Evolutionary conservation across 2,888 invertebrate genomes (phyloP), one percentile per base, ranked within the genome.

Genomic region (Invenusta paracnida): DNA sequence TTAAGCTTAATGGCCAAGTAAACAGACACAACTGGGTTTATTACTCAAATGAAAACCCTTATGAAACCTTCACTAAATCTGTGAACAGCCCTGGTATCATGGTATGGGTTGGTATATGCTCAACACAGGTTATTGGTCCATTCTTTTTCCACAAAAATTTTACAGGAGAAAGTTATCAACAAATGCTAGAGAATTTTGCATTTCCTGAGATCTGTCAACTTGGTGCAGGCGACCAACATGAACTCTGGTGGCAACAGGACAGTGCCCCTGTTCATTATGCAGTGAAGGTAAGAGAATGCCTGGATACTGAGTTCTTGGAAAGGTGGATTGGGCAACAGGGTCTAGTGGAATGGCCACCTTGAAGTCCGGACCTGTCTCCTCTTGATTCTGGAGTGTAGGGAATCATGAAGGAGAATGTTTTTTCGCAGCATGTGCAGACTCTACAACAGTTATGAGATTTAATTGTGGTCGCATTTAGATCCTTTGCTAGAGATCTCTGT

Each of bases 201-300:
- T 82, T 82, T 29, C 82, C 82, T 5, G 82, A 82, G 17, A 82
- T 82, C 29, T 13, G 23, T 27, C 2, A 23, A 82, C 30, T 82
- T 27, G 23, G 29, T 73, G 82, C 84, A 48, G 48, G 27, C 67
- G 84, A 67, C 29, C 48, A 67, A 82, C 31, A 30, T 30, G 82
- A 82, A 30, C 31, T 82, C 31, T 82, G 82, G 31, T 82, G 82
- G 82, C 84, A 84, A 84, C 84, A 84, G 66, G 84, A 84, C 25
- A 48, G 27, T 25, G 23, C 31, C 1, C 84, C 84, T 30, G 1
- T 67, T 30, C 48, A 83, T 66, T 83, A 48, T 66, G 48, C 84
- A 66, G 67, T 83, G 17, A 30, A 83, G 25, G 66, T 48, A 48
- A 23, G 84, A 27, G 67, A 84, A 67, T 23, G 29, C 17, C n/a